Evolutionary conservation across 2,797 vertebrate genomes (phyloP).

Genomic region (Cyprinella venusta): DNA sequence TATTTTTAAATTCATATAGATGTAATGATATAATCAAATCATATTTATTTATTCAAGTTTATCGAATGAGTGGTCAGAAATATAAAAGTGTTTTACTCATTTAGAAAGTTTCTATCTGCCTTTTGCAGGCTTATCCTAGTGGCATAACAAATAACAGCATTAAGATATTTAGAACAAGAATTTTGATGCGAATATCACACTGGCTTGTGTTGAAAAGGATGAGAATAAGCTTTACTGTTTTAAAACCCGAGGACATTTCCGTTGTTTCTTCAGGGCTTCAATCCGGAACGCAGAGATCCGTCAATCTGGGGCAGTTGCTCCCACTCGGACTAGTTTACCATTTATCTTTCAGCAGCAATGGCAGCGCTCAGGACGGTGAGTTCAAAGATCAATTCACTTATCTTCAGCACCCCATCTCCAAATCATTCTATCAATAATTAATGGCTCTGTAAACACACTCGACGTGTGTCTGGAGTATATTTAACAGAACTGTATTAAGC

Average conservation of each 20-base stretch:
- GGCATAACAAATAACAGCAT: not conserved
- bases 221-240: not conserved
- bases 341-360: constrained; percentile 65
- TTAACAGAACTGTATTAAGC: not conserved
- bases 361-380: constrained; percentile 80
- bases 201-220: not conserved
- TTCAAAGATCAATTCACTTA: constrained; percentile 56
- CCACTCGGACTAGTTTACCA: constrained; percentile 59
- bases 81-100: not conserved
- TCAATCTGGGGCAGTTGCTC: constrained; percentile 50
- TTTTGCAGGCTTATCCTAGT: not conserved
- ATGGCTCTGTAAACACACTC: not conserved
- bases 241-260: not conserved
- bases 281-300: constrained; percentile 69
- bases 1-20: not conserved
- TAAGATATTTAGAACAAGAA: not conserved
- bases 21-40: not conserved
- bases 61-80: not conserved
- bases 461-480: not conserved
- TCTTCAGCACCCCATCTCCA: constrained; percentile 8
- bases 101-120: not conserved
- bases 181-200: not conserved
- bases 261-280: constrained; percentile 5
- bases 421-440: constrained; percentile 64
- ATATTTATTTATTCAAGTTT: not conserved